Evolutionary conservation across 2,888 invertebrate species (phyloP), one percentile per base, ranked within the genome.

Genomic region (Plebejus melissa): DNA sequence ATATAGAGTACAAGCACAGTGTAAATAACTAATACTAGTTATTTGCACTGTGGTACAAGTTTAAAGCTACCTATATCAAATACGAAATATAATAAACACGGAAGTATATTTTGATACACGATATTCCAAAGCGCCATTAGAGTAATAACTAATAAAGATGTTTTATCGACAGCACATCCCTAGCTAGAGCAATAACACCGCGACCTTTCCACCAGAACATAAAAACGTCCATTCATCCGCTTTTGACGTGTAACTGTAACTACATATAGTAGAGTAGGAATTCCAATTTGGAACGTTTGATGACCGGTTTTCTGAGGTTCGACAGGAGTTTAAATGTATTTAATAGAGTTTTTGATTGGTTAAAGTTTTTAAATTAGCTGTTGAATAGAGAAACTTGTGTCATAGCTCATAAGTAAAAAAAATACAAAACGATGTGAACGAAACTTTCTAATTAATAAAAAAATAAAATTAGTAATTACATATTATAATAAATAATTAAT

Each of bases 141-240:
- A 65, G 65, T 65, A 36, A 36, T 65, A 65, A 65, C 36, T 65
- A 36, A 36, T 65, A 65, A 65, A 65, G 28, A 28, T 60, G 4
- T 46, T 71, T 70, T 72, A 72, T 72, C 54, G 72, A 72, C 32
- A 72, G 5, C 46, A 13, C 32, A 50, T 32, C 46, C 54, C 46
- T 72, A 50, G 41, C 6, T 32, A 7, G 72, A 54, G 72, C 72
- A 72, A 72, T 72, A 54, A 72, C 72, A 13, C 54, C 22, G 28
- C 50, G 72, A 72, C 72, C 72, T 72, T 72, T 72, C 50, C 50
- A 32, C 50, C 22, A 13, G 50, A 32, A 22, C 54, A 54, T 72
- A 72, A 72, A 72, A 72, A 71, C 71, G 50, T 54, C 28, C 72
- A 72, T 72, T 72, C 72, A 72, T 72, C 72, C 72, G 72, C 46